Conservation (phyloP, 2,888 invertebrate species). For the Caenorhabditis doughertyi region DNA sequence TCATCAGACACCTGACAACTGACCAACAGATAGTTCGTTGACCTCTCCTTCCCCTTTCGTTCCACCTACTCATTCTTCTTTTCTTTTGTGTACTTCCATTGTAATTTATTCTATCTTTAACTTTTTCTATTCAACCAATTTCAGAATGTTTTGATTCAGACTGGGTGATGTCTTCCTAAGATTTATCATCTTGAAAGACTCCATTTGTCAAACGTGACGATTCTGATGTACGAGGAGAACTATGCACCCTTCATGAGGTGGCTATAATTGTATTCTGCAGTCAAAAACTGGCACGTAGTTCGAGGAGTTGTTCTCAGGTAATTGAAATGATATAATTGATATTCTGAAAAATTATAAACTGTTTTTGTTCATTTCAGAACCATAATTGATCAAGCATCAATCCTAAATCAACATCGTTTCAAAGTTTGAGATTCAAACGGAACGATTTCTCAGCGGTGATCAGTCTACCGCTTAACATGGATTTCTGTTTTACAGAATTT, state of each 20-base stretch:
- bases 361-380: conserved; percentile 15
- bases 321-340: background rate
- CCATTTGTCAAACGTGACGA: background rate
- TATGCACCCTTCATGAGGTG: background rate
- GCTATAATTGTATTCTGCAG: background rate
- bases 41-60: conserved; percentile 1
- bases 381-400: conserved; percentile 32
- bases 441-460: conserved; percentile 1
- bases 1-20: conserved; percentile 18
- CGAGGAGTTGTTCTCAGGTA: background rate
- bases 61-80: background rate
- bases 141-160: background rate
- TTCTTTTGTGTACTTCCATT: background rate
- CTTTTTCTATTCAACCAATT: background rate
- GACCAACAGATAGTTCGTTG: conserved; percentile 14
- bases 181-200: conserved; percentile 39
- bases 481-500: background rate
- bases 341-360: background rate
- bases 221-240: background rate
- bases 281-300: background rate
- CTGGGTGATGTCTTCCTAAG: conserved; percentile 53
- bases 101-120: background rate
- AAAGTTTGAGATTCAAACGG: conserved; percentile 50
- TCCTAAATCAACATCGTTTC: background rate
- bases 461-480: background rate